Conservation (phyloP, 2,888 invertebrate genomes). For the Diabrotica balteata region DNA sequence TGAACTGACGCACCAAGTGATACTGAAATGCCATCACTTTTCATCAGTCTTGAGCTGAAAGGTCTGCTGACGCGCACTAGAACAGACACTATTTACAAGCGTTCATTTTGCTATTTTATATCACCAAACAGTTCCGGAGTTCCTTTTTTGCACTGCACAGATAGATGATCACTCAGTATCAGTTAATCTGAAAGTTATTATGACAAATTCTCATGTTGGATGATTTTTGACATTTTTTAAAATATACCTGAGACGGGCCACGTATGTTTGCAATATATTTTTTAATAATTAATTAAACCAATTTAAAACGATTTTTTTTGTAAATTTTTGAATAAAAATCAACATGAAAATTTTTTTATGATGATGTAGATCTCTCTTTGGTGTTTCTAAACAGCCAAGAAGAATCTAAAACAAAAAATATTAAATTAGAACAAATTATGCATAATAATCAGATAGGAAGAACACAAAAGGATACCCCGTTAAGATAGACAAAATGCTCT, state of each 20-base stretch:
- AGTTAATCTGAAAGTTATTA: constrained; percentile 49
- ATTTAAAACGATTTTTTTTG: constrained; percentile 13
- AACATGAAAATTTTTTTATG: constrained; percentile 23
- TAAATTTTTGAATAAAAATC: constrained; percentile 17
- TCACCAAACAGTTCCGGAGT: constrained; percentile 43
- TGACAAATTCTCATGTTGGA: constrained; percentile 43
- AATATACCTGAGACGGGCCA: constrained; percentile 20
- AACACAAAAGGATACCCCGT: too few relatives aligned
- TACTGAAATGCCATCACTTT: constrained; percentile 46
- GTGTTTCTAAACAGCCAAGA: constrained; percentile 24
- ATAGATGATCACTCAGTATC: constrained; percentile 48
- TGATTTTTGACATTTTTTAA: constrained; percentile 8
- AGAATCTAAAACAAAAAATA: constrained; percentile 22
- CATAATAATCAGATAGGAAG: too few relatives aligned
- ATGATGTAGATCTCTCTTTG: constrained; percentile 17
- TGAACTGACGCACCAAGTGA: constrained; percentile 45
- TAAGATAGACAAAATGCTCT: too few relatives aligned
- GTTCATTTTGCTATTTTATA: constrained; percentile 42
- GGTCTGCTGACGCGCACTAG: constrained; percentile 41
- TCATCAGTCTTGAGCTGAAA: constrained; percentile 55
- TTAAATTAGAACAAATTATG: background rate
- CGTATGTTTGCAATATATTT: constrained; percentile 11
- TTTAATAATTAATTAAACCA: constrained; percentile 16
- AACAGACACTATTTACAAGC: constrained; percentile 50
- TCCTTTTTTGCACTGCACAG: constrained; percentile 39